Percentiles rank a stretch among this genome's conserved stretches.
phyloP scores from a whole-genome alignment of 1,140 invertebrate genomes.

The Drosophila littoralis region DNA sequence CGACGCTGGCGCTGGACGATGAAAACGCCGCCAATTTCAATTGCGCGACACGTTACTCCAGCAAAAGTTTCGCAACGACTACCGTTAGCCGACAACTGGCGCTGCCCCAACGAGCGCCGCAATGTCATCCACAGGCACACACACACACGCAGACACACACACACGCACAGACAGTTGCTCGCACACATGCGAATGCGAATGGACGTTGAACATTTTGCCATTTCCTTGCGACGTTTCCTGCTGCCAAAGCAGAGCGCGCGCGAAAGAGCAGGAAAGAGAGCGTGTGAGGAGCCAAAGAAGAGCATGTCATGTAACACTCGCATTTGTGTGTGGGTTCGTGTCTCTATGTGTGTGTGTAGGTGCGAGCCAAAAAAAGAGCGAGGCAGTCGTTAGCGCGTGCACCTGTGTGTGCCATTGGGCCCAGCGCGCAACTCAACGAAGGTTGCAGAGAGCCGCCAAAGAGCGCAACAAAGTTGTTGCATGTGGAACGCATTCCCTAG shows the following conservation, averaged over 20 bases:
- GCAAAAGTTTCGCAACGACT: constrained; percentile 80
- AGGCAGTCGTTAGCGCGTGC: constrained; percentile 23
- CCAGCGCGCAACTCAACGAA: constrained; percentile 73
- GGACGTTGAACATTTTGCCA: constrained; percentile 72
- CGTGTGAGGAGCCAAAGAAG: constrained; percentile 9
- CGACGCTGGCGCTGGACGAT: constrained; percentile 49
- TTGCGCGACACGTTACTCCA: constrained; percentile 75
- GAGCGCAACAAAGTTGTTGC: constrained; percentile 37
- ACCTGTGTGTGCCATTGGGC: constrained; percentile 43
- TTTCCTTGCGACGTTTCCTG: constrained; percentile 76
- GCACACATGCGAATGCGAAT: constrained; percentile 44
- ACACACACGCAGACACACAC: constrained; percentile 24
- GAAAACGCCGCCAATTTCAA: constrained; percentile 67
- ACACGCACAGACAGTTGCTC: constrained; percentile 19
- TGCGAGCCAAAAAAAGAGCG: constrained; percentile 9
- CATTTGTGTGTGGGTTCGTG: constrained; percentile 4
- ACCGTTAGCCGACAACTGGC: constrained; percentile 70
- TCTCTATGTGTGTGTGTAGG: constrained; percentile 18
- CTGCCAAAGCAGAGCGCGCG: constrained; percentile 26
- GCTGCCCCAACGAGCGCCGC: constrained; percentile 70
- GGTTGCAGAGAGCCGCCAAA: constrained; percentile 3
- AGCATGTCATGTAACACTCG: constrained; percentile 13
- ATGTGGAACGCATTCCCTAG: constrained; percentile 48
- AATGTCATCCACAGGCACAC: constrained; percentile 68
- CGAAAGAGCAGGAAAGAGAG: constrained; percentile 9